These are phyloP conservation scores for Patiria pectinifera DNA, from an alignment of 53 echinoderm and acorn worm genomes.

Conservation along the genomic window DNA sequence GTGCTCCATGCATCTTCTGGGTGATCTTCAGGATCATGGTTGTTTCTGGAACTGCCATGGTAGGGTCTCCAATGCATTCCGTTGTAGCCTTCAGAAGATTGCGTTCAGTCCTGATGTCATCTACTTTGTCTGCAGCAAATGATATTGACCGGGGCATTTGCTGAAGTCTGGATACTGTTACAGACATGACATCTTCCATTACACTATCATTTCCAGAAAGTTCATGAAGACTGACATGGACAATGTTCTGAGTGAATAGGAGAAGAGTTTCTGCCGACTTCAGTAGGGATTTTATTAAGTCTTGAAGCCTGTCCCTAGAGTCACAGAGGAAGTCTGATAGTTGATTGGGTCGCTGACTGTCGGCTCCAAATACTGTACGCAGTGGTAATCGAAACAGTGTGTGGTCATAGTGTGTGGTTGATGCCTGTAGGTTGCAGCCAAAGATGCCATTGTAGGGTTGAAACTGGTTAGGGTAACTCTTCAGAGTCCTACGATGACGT, in stretches of 20 bases:
- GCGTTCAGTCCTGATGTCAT: slow-evolving; percentile 10
- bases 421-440: slow-evolving; percentile 67
- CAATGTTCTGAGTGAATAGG: slow-evolving; percentile 81
- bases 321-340: slow-evolving; percentile 55
- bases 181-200: slow-evolving; percentile 15
- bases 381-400: slow-evolving; percentile 88
- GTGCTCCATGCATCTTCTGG: background rate
- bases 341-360: slow-evolving; percentile 29
- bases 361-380: slow-evolving; percentile 59
- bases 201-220: background rate
- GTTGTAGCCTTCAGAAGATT: slow-evolving; percentile 35
- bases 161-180: slow-evolving; percentile 8
- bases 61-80: background rate
- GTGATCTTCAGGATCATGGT: slow-evolving; percentile 50
- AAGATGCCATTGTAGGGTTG: slow-evolving; percentile 81
- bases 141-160: slow-evolving; percentile 43
- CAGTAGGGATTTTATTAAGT: slow-evolving; percentile 59
- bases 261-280: slow-evolving; percentile 70
- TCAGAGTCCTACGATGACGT: slow-evolving; percentile 54
- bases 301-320: slow-evolving; percentile 53
- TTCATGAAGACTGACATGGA: slow-evolving; percentile 18
- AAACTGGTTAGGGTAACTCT: slow-evolving; percentile 84
- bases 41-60: slow-evolving; percentile 32
- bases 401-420: slow-evolving; percentile 41
- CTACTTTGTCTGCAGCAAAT: background rate